Evolutionary conservation across 2,113 vertebrate species (phyloP), one percentile per base, ranked within the genome.

Genomic region (Tretioscincus oriximinensis): DNA sequence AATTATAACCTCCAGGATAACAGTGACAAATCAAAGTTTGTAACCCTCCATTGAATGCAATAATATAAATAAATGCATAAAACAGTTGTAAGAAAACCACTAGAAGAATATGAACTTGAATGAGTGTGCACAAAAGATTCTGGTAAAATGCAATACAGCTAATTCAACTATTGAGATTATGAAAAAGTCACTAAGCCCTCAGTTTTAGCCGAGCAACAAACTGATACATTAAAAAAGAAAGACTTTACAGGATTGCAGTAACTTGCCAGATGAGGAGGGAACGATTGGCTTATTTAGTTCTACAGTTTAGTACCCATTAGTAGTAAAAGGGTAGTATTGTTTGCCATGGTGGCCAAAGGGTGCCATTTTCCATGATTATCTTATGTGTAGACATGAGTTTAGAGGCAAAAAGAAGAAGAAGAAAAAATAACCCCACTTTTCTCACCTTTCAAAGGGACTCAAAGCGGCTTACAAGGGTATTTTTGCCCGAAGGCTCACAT

Each of bases 41-140:
- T 18, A 58, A 58, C 69, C n/a, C 78, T 73, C 21, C 26, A 51
- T 69, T 14, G 61, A 8, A 3, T 69, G 20, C 73, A 76, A 58
- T 22, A 16, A 49, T 58, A 77, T 88, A 4, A 75, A 58, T 41
- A 51, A 12, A 51, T 18, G 18, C 16, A 58, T 58, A 47, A 22
- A 80, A 26, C 26, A 76, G 77, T 63, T 84, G 76, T 0, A 0
- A 49, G 18, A 77, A 80, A 87, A n/a, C 1, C 58, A 47, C 9
- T 81, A 45, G 73, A 90, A 86, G 61, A 83, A 85, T 2, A 5
- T 76, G 86, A 49, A 85, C 85, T 80, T 73, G 88, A 82, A 67
- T 82, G 76, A 87, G 68, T 78, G 61, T 76, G 83, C 22, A 35
- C 0, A 35, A 69, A 84, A 54, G 47, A 74, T 58, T 80, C 65